Percentiles rank a stretch among this genome's conserved stretches.
These are phyloP conservation scores for Parazoanthus atlanticus DNA, from an alignment of 92 coral and sea anemone species.

Conservation along the genomic window DNA sequence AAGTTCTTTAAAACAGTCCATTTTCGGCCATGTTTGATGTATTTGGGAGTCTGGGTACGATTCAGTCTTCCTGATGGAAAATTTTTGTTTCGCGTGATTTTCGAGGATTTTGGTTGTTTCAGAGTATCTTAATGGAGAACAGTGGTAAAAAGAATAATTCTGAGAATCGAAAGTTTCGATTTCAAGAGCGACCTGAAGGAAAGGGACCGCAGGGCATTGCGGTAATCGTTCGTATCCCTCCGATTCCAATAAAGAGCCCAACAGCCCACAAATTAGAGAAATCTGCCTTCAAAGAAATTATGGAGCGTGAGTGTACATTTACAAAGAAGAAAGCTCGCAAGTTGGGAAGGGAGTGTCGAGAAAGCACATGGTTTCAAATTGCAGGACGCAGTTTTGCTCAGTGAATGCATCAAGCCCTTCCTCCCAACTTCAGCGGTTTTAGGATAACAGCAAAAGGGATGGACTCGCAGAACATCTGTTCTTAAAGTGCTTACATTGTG, in stretches of 20 bases:
- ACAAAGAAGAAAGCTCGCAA: neutral
- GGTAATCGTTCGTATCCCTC: neutral
- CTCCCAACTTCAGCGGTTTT: no score
- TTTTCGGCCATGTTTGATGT: neutral
- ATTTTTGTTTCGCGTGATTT: no score
- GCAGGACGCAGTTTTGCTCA: neutral
- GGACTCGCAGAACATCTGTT: no score
- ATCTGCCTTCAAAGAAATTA: neutral
- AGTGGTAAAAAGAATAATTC: slow-evolving; percentile 3
- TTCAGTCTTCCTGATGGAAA: neutral
- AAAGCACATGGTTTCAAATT: slow-evolving; percentile 1
- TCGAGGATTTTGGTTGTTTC: neutral
- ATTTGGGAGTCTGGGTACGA: neutral
- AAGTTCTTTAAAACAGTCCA: neutral
- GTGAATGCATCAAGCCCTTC: neutral
- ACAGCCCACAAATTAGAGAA: neutral
- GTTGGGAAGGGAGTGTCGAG: neutral
- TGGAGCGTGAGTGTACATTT: neutral
- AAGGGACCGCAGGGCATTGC: neutral
- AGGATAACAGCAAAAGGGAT: no score
- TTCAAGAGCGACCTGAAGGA: neutral
- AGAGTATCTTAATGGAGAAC: neutral
- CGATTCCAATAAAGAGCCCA: neutral
- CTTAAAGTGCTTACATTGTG: no score
- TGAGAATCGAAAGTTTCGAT: slow-evolving; percentile 26